Evolutionary conservation across 2,113 vertebrate species (phyloP), one percentile per base, ranked within the genome.

Genomic region (Rhynchomys soricoides): DNA sequence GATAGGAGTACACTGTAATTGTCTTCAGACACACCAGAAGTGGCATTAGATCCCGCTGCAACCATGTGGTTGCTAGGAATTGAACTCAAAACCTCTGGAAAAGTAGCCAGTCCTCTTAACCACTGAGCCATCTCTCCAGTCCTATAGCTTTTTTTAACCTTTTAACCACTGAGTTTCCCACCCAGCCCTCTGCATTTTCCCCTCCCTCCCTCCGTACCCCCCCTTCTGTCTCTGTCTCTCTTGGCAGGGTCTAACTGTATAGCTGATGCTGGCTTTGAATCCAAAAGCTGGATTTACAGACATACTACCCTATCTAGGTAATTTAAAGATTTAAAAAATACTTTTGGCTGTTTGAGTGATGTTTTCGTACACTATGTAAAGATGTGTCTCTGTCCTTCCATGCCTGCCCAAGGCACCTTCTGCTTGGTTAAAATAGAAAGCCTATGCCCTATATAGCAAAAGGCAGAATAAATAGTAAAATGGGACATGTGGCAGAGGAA

Each of bases 131-230:
- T 22, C 19, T 59, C 57, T 13, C 21, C 21, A 59, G 21, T 1
- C 57, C 57, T 22, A 59, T 24, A 22, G 57, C 19, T 22, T 6
- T 62, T 62, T 62, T 62, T 62, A 62, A 62, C 59, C 59, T 62
- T 62, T 62, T 22, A 62, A 62, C 22, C 21, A 62, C 59, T 62
- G 21, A 4, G 70, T 73, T 73, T 73, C n/a, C n/a, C 16, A 73
- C n/a, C 70, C n/a, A 40, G 8, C 19, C 70, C n/a, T 73, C n/a
- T 73, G 70, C 19, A n/a, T n/a, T n/a, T 10, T 7, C 64, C 64
- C 64, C 12, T 4, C 29, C 7, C 7, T 4, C 22, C 59, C 7
- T n/a, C n/a, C n/a, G n/a, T n/a, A n/a, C n/a, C n/a, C n/a, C 5
- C 22, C 21, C 8, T 62, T 62, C 59, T 62, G 7, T 66, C 37